Evolutionary conservation across 2,888 invertebrate genomes (phyloP).

Genomic region (Pandemis corylana): DNA sequence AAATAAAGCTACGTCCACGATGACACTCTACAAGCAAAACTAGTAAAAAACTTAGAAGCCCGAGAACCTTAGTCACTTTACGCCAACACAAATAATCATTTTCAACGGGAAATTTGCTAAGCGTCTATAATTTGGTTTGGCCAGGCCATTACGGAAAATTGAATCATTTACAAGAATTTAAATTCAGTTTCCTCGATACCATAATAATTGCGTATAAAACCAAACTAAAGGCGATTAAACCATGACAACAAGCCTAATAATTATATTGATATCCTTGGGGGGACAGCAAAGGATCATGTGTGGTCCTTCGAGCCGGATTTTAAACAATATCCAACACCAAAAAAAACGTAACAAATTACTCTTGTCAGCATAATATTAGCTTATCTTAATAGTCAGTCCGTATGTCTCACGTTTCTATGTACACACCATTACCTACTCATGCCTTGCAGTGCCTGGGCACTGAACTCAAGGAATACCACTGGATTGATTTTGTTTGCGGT

Average conservation of each 20-base stretch:
- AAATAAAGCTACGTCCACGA: constrained; percentile 18
- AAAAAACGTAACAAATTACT: constrained; percentile 12
- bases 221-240: background rate
- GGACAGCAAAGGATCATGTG: background rate
- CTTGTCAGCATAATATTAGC: constrained; percentile 36
- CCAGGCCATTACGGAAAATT: constrained; percentile 1
- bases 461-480: constrained; percentile 31
- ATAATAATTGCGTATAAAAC: background rate
- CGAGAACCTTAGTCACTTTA: background rate
- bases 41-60: constrained; percentile 4
- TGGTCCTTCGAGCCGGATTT: constrained; percentile 27
- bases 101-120: constrained; percentile 11
- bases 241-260: background rate
- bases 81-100: background rate
- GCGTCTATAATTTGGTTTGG: constrained; percentile 1
- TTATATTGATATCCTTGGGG: background rate
- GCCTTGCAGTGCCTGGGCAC: constrained; percentile 12
- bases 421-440: constrained; percentile 33
- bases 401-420: constrained; percentile 28
- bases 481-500: constrained; percentile 29
- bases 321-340: background rate
- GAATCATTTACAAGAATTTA: background rate
- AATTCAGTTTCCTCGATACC: background rate
- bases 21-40: constrained; percentile 5
- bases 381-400: constrained; percentile 37